Percentiles rank a stretch among this genome's conserved stretches.
phyloP scores from a whole-genome alignment of 2,888 invertebrate species.

The Stenodera caucasica region DNA sequence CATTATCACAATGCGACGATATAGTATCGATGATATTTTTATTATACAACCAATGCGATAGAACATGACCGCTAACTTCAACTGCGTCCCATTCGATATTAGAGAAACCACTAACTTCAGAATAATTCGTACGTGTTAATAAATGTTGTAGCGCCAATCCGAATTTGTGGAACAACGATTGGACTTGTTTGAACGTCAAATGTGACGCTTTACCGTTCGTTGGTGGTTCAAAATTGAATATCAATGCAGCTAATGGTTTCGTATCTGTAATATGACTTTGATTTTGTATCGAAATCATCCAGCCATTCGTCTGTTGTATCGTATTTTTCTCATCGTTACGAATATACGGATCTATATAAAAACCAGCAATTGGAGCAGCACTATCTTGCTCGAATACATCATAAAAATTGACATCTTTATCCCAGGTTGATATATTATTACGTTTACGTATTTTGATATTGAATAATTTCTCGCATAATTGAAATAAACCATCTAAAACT shows the following conservation, averaged over 20 bases:
- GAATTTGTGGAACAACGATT: slow-evolving; percentile 79
- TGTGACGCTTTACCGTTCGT: slow-evolving; percentile 66
- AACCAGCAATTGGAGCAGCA: slow-evolving; percentile 71
- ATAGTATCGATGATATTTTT: slow-evolving; percentile 61
- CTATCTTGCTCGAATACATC: slow-evolving; percentile 73
- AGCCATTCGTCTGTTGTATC: slow-evolving; percentile 66
- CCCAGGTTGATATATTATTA: slow-evolving; percentile 73
- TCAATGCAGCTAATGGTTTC: slow-evolving; percentile 77
- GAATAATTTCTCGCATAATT: slow-evolving; percentile 75
- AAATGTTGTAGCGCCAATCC: slow-evolving; percentile 87
- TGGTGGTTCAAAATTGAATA: slow-evolving; percentile 80
- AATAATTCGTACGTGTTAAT: slow-evolving; percentile 77
- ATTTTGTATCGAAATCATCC: slow-evolving; percentile 79
- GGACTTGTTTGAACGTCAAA: slow-evolving; percentile 75
- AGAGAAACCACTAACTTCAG: slow-evolving; percentile 81
- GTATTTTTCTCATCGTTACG: slow-evolving; percentile 67
- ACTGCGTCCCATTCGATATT: slow-evolving; percentile 95
- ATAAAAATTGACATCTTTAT: slow-evolving; percentile 81
- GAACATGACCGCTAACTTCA: slow-evolving; percentile 79
- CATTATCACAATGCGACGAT: slow-evolving; percentile 74
- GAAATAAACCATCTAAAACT: slow-evolving; percentile 79
- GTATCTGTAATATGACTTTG: slow-evolving; percentile 66
- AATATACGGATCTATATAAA: slow-evolving; percentile 83
- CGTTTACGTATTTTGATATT: slow-evolving; percentile 73
- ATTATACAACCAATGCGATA: slow-evolving; percentile 79